These are phyloP conservation scores for Rhabdophis nuchalis DNA, from an alignment of 2,797 vertebrate species.

Conservation along the genomic window DNA sequence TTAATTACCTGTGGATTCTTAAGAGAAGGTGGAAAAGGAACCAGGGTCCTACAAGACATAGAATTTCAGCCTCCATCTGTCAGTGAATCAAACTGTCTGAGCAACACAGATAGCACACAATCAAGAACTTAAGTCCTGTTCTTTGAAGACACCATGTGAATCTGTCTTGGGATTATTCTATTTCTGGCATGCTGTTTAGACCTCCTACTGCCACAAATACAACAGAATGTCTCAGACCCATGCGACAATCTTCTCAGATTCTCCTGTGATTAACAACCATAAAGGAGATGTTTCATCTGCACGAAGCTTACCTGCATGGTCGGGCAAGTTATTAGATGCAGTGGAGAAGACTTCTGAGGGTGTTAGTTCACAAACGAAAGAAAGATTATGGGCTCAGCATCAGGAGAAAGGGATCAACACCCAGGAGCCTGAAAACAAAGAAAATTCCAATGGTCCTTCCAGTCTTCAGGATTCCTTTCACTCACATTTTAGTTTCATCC, in stretches of 20 bases:
- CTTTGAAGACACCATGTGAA: not conserved
- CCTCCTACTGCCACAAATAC: fast-evolving
- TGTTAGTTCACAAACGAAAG: not conserved
- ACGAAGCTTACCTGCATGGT: not conserved
- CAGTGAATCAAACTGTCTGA: not conserved
- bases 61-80: conserved; percentile 33
- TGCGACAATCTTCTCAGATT: fast-evolving
- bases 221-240: not conserved
- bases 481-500: conserved; percentile 91
- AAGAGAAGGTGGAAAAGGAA: conserved; percentile 73
- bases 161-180: not conserved
- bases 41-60: conserved; percentile 65
- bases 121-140: not conserved
- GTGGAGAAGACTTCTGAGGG: fast-evolving
- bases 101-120: not conserved
- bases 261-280: not conserved
- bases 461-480: conserved; percentile 62
- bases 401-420: conserved; percentile 41
- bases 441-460: fast-evolving
- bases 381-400: conserved; percentile 7
- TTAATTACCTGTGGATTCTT: conserved; percentile 44
- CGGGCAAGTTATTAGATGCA: not conserved
- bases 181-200: fast-evolving
- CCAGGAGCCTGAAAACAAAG: conserved; percentile 26
- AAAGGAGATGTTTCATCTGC: conserved; percentile 2